Evolutionary conservation across 2,113 vertebrate species (phyloP).

Genomic region (Lepidothrix coronata): DNA sequence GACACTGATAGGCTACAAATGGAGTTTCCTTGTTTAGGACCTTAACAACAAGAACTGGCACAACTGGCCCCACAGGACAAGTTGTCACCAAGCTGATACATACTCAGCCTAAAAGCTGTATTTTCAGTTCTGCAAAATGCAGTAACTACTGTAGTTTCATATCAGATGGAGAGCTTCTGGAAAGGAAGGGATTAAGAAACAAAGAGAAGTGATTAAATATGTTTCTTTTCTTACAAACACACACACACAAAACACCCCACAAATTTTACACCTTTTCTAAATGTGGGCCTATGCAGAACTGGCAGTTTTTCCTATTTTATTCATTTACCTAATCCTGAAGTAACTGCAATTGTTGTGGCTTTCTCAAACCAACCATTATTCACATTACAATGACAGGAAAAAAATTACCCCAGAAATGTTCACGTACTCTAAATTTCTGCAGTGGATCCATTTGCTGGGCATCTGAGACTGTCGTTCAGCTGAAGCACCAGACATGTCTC

Average conservation of each 20-base stretch:
- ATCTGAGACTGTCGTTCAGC: background rate
- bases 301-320: background rate
- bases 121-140: slow-evolving; percentile 21
- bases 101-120: background rate
- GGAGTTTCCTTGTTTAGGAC: slow-evolving; percentile 9
- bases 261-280: background rate
- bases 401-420: background rate
- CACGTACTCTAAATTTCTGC: background rate
- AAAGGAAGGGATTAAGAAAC: background rate
- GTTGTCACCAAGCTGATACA: background rate
- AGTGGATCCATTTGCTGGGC: background rate
- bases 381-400: background rate
- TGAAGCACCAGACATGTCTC: slow-evolving; percentile 16
- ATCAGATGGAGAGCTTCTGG: background rate
- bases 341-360: background rate
- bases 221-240: background rate
- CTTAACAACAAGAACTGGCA: background rate
- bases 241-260: background rate
- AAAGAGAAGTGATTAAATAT: background rate
- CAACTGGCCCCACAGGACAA: background rate
- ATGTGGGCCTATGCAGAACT: background rate
- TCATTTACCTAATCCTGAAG: background rate
- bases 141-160: background rate
- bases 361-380: background rate
- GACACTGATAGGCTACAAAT: background rate